Percentiles rank a stretch among this genome's conserved stretches.
Evolutionary conservation across 2,797 vertebrate species (phyloP).

Genomic region (Dryobates pubescens): DNA sequence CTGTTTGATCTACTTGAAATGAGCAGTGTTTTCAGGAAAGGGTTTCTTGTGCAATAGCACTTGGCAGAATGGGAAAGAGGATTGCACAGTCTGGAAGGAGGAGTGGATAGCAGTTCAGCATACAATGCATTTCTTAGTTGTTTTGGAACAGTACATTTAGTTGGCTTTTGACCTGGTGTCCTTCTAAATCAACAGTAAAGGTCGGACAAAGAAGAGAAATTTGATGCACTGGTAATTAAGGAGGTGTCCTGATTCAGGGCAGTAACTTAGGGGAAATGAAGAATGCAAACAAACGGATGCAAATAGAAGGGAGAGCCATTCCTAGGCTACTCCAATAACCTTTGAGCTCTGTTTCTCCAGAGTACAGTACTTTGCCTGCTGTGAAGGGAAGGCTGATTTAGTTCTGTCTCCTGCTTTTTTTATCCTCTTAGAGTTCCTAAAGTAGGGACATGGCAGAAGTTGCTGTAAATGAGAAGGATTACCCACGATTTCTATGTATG

Average conservation of each 20-base stretch:
- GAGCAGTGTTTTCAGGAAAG: not conserved
- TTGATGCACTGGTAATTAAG: conserved; percentile 22
- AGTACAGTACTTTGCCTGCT: not conserved
- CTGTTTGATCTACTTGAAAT: not conserved
- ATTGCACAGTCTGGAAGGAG: not conserved
- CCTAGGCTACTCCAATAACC: not conserved
- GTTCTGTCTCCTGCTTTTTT: not conserved
- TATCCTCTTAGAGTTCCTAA: not conserved
- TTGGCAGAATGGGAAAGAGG: conserved; percentile 5
- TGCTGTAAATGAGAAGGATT: not conserved
- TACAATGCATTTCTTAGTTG: not conserved
- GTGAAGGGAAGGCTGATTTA: not conserved
- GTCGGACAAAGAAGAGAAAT: conserved; percentile 18
- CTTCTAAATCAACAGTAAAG: conserved; percentile 29
- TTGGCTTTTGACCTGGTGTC: conserved; percentile 23
- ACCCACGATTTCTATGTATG: not conserved
- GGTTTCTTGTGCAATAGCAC: conserved; percentile 11
- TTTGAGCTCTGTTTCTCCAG: conserved; percentile 6
- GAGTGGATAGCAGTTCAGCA: not conserved
- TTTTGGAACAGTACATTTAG: not conserved
- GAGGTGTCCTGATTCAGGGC: not conserved
- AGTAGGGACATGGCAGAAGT: not conserved
- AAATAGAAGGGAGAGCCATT: not conserved
- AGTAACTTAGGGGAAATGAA: conserved; percentile 16
- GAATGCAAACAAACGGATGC: not conserved